Base-by-base conservation (phyloP, 2,888 invertebrate genomes). In the Piscicola geometra region DNA sequence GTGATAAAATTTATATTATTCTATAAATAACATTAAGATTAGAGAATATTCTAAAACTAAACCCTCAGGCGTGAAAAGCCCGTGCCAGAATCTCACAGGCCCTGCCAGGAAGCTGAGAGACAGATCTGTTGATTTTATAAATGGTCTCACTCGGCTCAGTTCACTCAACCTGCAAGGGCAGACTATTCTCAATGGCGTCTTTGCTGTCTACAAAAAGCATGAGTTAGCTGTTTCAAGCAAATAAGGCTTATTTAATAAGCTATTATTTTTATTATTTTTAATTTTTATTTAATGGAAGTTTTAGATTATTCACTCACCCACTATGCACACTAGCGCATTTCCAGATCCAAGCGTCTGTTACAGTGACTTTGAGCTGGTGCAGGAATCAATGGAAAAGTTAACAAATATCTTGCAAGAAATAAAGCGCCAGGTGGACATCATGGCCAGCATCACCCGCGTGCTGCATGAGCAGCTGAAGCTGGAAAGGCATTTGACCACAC, bases 81-180 rank as follows among this genome's bases (percentile, higher is more conserved):
- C 67, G 3, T 9, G 5, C 3, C 15, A 32, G 15, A 64, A 73
- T 33, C 35, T 73, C 56, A 73, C 73, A 0, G 73, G 73, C 3
- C 30, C 41, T 33, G 60, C 64, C 15, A n/a, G 73, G 3, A 73
- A 64, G 35, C 18, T 36, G n/a, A 73, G 60, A 73, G 73, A 73
- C 36, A 56, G 73, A 33, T 67, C 30, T 67, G 67, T 67, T 5
- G 67, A 67, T n/a, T 67, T 30, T 35, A 9, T 67, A 15, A 67
- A 67, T 28, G 2, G 35, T 33, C 21, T 67, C 18, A 67, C 67
- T 5, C 3, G n/a, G 28, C 28, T 5, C 30, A 35, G 3, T 28
- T 15, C 21, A 12, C 33, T 30, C 21, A 67, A 67, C 33, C 32
- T 15, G 18, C n/a, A 67, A 5, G 67, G 67, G 5, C 35, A 33